Evolutionary conservation across 1,140 invertebrate genomes (phyloP), one percentile per base, ranked within the genome.

Genomic region (Cardiocondyla obscurior): DNA sequence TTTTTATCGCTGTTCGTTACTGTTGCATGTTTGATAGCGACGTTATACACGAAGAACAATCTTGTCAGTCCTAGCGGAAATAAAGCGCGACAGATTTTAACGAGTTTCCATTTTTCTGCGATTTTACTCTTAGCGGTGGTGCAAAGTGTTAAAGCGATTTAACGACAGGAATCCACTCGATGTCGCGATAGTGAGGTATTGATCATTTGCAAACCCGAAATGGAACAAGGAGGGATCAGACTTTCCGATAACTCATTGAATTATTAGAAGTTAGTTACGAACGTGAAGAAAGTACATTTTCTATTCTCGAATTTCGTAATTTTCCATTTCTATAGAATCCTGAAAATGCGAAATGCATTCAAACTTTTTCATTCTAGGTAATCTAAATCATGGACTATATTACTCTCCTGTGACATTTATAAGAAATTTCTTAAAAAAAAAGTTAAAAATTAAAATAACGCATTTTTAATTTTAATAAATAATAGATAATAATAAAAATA

Each of bases 201-300:
- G 55, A 74, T 25, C 28, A 58, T 74, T n/a, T 28, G 12, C 44
- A 19, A 57, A 49, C 10, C 19, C 39, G 42, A 14, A 42, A 10
- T 62, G 58, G 44, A 62, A 84, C 8, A 36, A n/a, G 5, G 19
- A 36, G 33, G 30, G 70, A 25, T 70, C 28, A 39, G 33, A 83
- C 7, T 57, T n/a, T 19, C 22, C 39, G 4, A 53, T 57, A 19
- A 14, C 60, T 19, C 16, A 79, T 42, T 60, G 53, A 79, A 83
- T 79, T 83, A 79, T 82, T 82, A 79, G 4, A 14, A 67, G n/a
- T n/a, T n/a, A n/a, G n/a, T 46, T 77, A 10, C 33, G 60, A 16
- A 79, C 25, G 25, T 7, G n/a, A n/a, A n/a, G n/a, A n/a, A n/a
- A n/a, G 8, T 39, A 5, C 57, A 16, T 62, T 39, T 10, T 57